Evolutionary conservation across 2,888 invertebrate genomes (phyloP), one percentile per base, ranked within the genome.

Genomic region (Chrysina gloriosa): DNA sequence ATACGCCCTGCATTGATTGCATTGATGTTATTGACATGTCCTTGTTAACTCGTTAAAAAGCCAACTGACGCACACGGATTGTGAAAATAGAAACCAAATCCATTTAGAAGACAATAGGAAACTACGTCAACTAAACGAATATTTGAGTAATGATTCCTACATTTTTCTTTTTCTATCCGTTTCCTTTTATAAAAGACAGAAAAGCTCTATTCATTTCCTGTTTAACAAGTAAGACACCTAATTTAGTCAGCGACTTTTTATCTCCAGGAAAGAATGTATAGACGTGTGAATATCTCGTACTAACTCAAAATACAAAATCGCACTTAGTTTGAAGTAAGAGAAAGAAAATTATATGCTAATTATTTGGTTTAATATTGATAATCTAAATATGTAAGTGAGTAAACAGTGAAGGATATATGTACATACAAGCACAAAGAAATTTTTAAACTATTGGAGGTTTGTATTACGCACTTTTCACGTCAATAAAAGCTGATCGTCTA

Each of bases 91-190:
- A 34, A 25, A 21, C 14, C 42, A 19, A 11, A n/a, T 11, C 50
- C 14, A 23, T 50, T 50, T 9, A 6, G 50, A 25, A 27, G 50
- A 50, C 50, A 50, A 50, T 50, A 27, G 50, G 14, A 27, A 50
- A 50, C 11, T 9, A 50, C 50, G 50, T 50, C 50, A 50, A 50
- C 27, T 27, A 50, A 25, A 23, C 25, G 50, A 50, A 50, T 50
- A 50, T 50, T 50, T 50, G 27, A 11, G 27, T 27, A 27, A 14
- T 50, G 50, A 50, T 50, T 25, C 11, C 16, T 42, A 16, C 14
- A 14, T 42, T 42, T 11, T 42, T 42, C 14, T 16, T 5, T 42
- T 16, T 14, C 42, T 42, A 19, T 16, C 5, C 7, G 16, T 42
- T 42, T 42, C 42, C 36, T 7, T 14, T 42, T 14, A 42, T 16